Base-by-base conservation (phyloP, 2,888 invertebrate species). In the Bellardia bayeri region DNA sequence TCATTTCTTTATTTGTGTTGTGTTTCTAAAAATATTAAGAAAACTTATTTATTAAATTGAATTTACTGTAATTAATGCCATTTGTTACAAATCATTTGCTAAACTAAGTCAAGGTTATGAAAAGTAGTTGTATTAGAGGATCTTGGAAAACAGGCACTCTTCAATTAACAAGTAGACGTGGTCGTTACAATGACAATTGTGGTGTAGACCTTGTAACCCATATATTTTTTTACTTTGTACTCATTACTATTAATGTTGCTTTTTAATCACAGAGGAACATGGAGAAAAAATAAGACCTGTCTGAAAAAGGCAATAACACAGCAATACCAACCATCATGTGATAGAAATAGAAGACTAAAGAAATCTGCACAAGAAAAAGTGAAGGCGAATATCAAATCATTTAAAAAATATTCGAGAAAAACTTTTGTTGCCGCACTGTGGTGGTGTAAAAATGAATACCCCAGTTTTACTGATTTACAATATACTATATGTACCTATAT, bases 121-220 rank as follows among this genome's bases (percentile, higher is more conserved):
- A 30, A 9, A 30, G 23, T 13, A 33, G 37, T 37, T 61, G 14
- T 6, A 37, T 61, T 58, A 42, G n/a, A 58, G 58, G 68, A 79
- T 61, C 33, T 63, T 9, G 45, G 7, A 58, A 6, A 7, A 49
- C 49, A 14, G 16, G 30, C 45, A 63, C 16, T 49, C 49, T n/a
- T 37, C 54, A 37, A 37, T 71, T 71, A 61, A 37, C 37, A 54
- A 54, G 30, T n/a, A 49, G 33, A 42, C 0, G 40, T 66, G 16
- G 37, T 58, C 58, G 23, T 61, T 68, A 33, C 49, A 71, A 80
- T 71, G 71, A 51, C 71, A 80, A 37, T 80, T 80, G 69, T 16
- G 14, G 49, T 63, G n/a, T 80, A 80, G 69, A 80, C 80, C 80
- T 63, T 51, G 40, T 80, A 80, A 80, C 80, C 80, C 49, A 79